These are phyloP conservation scores for Porites australiensis DNA, from an alignment of 64 coral and sea anemone genomes.

Conservation along the genomic window DNA sequence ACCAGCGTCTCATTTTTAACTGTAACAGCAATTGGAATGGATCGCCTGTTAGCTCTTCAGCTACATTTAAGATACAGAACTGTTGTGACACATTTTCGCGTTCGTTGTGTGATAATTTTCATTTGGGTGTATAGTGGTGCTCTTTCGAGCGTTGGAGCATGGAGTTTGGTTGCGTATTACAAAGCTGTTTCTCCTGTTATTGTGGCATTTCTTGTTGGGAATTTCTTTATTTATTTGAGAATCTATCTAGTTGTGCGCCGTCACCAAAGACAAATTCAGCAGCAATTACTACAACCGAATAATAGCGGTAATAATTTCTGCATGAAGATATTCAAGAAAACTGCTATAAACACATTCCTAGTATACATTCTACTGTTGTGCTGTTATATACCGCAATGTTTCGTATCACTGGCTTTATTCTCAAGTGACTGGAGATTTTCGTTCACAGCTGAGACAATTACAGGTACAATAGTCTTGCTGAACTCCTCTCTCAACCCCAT, in stretches of 20 bases:
- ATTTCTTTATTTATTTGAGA: neutral
- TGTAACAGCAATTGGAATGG: slow-evolving; percentile 4
- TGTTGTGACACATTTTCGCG: neutral
- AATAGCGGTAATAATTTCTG: neutral
- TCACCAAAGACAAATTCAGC: slow-evolving; percentile 27
- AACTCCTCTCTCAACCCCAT: neutral
- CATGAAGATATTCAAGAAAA: neutral
- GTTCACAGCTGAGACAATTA: neutral
- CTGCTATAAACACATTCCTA: slow-evolving; percentile 9
- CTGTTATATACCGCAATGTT: neutral
- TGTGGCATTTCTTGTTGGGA: neutral
- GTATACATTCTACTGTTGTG: neutral
- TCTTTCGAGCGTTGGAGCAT: neutral
- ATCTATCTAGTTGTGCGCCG: slow-evolving; percentile 19
- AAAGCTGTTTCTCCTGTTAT: neutral
- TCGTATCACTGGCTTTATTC: neutral
- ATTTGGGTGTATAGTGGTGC: neutral
- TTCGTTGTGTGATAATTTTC: neutral
- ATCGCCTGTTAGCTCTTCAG: slow-evolving; percentile 15
- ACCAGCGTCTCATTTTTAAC: neutral
- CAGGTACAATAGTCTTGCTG: neutral
- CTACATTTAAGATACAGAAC: neutral
- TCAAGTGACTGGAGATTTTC: neutral
- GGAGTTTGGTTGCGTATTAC: neutral
- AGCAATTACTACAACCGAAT: neutral